Evolutionary conservation across 2,797 vertebrate species (phyloP), one percentile per base, ranked within the genome.

Genomic region (Smutsia gigantea): DNA sequence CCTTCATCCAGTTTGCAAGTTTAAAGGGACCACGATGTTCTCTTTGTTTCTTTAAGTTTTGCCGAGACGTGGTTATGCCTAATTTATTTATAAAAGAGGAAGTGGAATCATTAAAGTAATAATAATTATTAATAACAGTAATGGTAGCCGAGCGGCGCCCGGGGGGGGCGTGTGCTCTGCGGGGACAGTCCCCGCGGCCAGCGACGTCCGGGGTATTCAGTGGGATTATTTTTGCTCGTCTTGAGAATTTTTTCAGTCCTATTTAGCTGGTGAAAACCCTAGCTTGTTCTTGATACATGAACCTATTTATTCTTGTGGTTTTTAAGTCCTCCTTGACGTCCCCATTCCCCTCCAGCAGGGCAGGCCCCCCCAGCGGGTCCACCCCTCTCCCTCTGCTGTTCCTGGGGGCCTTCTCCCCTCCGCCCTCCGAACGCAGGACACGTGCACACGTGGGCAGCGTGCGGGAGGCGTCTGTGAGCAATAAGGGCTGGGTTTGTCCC

Each of bases 1-100:
- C 98, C 99, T 99, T 99, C 99, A 99, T 99, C 99, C 99, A 99
- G 99, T 99, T 99, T 99, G 99, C 99, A 99, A 99, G 99, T 99
- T 94, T 99, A 99, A 99, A 98, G 99, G 98, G 99, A 98, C 98
- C 98, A 94, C 21, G 49, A 79, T 85, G 97, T 96, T 95, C 95
- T 94, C 90, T 95, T 94, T 93, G 90, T 97, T 98, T 97, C 99
- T 99, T 99, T 99, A 99, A 99, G 97, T 98, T 98, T 99, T 99
- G 99, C 99, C 98, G 99, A 99, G 99, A 99, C 98, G 99, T 99
- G 99, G 99, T 99, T 99, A 99, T 99, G 99, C 99, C 99, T 99
- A 99, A 99, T 99, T 97, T 98, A 99, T 99, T 99, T 99, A 99
- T 99, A 94, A 90, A 96, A 97, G 97, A 97, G 97, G 94, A 97